phyloP scores from a whole-genome alignment of 2,113 vertebrate genomes.

The Brienomyrus longianalis region DNA sequence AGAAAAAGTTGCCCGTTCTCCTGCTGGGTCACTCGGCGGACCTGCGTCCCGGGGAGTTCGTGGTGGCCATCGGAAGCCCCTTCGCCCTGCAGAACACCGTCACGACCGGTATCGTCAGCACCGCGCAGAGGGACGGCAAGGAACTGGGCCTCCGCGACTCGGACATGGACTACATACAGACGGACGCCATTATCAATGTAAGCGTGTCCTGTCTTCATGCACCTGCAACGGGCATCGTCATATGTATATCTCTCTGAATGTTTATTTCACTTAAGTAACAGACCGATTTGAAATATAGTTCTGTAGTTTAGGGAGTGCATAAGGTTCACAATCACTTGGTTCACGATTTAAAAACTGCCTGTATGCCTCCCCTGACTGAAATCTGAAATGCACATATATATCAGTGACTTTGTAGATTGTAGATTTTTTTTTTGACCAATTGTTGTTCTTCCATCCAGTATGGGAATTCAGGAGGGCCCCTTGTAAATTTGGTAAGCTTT shows the following conservation, averaged over 20 bases:
- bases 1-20: conserved; percentile 81
- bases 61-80: conserved; percentile 87
- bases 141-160: conserved; percentile 84
- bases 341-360: neutral
- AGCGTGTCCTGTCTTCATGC: conserved; percentile 31
- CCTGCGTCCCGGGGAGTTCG: conserved; percentile 85
- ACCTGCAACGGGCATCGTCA: neutral
- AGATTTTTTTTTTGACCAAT: conserved; percentile 30
- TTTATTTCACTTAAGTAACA: neutral
- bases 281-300: neutral
- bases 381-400: neutral
- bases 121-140: conserved; percentile 77
- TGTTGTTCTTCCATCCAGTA: conserved; percentile 61
- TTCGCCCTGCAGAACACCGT: conserved; percentile 92
- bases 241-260: neutral
- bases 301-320: neutral
- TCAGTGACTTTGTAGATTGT: neutral
- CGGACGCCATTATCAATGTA: conserved; percentile 91
- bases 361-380: neutral
- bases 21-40: conserved; percentile 75
- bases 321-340: neutral
- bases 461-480: conserved; percentile 89
- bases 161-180: conserved; percentile 91
- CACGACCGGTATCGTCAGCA: conserved; percentile 88
- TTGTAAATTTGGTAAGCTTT: conserved; percentile 86